A percentile compares a stretch with the other conserved stretches of the same genome.
Conservation (phyloP, 1,140 invertebrate species). For the Rhyacophila brunnea region DNA sequence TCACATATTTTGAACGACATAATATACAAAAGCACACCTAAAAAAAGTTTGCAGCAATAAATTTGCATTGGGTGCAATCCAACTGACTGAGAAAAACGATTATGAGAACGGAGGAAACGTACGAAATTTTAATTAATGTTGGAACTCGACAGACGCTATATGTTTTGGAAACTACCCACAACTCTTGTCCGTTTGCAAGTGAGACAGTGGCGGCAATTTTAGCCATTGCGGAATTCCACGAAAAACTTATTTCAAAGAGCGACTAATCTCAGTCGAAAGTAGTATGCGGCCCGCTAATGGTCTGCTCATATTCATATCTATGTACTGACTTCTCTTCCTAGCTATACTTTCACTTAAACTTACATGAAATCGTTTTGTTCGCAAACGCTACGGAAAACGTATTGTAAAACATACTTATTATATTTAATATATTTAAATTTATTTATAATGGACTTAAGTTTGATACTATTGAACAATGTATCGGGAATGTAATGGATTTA, state of each 20-base stretch:
- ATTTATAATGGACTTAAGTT: not conserved
- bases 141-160: slow-evolving; percentile 2
- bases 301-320: slow-evolving; percentile 5
- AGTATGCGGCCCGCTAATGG: not conserved
- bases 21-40: not conserved
- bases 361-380: too few relatives aligned
- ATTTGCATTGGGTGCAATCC: slow-evolving; percentile 1
- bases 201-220: not conserved
- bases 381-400: slow-evolving; percentile 4
- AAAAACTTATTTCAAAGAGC: slow-evolving; percentile 11
- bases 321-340: not conserved
- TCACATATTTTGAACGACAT: not conserved
- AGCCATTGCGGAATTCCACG: not conserved
- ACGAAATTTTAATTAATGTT: slow-evolving; percentile 6
- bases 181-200: not conserved
- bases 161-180: slow-evolving; percentile 3
- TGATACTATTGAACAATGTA: too few relatives aligned
- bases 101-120: slow-evolving; percentile 7
- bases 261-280: not conserved
- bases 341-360: not conserved
- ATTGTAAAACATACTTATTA: not conserved
- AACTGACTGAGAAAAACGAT: slow-evolving; percentile 8
- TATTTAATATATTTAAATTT: not conserved
- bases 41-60: slow-evolving; percentile 3
- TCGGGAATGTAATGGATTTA: too few relatives aligned